Conservation (phyloP, 2,797 vertebrate species). For the Potorous gilbertii region DNA sequence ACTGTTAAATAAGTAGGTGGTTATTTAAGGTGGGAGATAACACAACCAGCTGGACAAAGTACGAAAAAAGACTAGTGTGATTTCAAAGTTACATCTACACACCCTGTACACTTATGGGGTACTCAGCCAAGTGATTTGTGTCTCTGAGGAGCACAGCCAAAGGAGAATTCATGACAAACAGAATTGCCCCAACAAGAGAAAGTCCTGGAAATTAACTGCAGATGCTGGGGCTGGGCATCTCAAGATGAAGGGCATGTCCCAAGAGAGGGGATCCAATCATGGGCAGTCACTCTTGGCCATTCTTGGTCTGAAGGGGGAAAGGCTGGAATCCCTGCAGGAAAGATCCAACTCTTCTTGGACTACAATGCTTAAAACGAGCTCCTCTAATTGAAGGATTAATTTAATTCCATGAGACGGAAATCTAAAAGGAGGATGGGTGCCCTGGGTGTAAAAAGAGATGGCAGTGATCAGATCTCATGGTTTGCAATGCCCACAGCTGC, state of each 20-base stretch:
- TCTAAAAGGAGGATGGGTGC: slow-evolving; percentile 28
- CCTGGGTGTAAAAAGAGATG: slow-evolving; percentile 35
- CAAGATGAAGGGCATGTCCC: background rate
- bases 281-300: background rate
- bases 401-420: background rate
- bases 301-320: slow-evolving; percentile 35
- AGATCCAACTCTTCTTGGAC: background rate
- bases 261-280: background rate
- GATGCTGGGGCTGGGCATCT: background rate
- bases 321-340: slow-evolving; percentile 6
- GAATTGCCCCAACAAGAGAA: background rate
- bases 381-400: slow-evolving; percentile 48
- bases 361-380: background rate
- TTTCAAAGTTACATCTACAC: too few relatives aligned
- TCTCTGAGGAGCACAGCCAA: background rate
- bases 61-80: too few relatives aligned
- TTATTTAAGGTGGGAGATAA: too few relatives aligned
- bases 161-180: background rate
- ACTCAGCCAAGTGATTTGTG: too few relatives aligned
- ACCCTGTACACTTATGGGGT: background rate
- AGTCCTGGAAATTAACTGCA: background rate
- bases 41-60: too few relatives aligned
- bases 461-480: background rate
- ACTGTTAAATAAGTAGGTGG: too few relatives aligned
- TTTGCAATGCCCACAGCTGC: slow-evolving; percentile 1